These are phyloP conservation scores for Turdus rufiventris DNA, from an alignment of 2,113 vertebrate genomes.

Conservation along the genomic window DNA sequence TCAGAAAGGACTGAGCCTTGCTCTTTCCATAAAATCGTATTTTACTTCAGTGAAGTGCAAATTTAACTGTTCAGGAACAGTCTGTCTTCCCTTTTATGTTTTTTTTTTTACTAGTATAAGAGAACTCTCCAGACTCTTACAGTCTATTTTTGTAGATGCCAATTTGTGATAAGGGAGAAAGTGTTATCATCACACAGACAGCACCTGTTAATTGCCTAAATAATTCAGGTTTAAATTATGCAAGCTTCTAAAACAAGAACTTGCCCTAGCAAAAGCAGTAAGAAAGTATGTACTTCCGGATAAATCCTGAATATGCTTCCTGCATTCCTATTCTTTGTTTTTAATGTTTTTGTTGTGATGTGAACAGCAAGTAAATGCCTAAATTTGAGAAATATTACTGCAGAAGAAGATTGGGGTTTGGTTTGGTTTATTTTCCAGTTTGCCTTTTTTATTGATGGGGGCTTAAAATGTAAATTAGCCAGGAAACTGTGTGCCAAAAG, in stretches of 20 bases:
- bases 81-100: background rate
- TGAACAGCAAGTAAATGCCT: background rate
- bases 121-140: background rate
- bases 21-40: background rate
- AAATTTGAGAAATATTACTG: background rate
- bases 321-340: background rate
- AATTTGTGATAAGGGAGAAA: background rate
- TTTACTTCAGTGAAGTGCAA: background rate
- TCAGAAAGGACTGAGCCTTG: background rate
- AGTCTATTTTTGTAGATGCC: background rate
- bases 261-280: background rate
- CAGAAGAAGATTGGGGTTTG: background rate
- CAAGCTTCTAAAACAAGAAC: background rate
- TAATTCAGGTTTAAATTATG: slow-evolving; percentile 1
- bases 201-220: slow-evolving; percentile 26
- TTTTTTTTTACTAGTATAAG: background rate
- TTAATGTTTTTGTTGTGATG: background rate
- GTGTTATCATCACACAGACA: background rate
- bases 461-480: background rate
- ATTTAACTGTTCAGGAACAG: background rate
- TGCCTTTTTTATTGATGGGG: background rate
- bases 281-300: background rate
- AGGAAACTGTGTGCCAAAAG: background rate
- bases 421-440: background rate
- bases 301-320: background rate